Evolutionary conservation across 2,797 vertebrate species (phyloP).

Genomic region (Leptoclinus maculatus): DNA sequence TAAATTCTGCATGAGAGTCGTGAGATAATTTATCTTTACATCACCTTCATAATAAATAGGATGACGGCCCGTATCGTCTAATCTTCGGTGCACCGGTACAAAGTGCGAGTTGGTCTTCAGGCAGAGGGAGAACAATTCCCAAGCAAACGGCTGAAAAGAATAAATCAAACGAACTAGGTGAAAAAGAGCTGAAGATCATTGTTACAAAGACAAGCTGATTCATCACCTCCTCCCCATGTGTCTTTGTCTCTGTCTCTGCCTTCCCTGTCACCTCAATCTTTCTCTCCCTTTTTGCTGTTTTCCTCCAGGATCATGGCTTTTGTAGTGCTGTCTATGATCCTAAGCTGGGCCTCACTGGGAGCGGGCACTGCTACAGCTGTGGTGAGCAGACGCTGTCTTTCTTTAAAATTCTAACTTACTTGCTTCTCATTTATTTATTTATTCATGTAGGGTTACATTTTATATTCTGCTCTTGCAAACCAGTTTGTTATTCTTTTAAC

Average conservation of each 20-base stretch:
- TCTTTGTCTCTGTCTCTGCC: conserved; percentile 34
- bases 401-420: not conserved
- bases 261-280: conserved; percentile 4
- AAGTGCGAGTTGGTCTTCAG: conserved; percentile 25
- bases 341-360: conserved; percentile 93
- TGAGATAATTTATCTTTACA: conserved; percentile 39
- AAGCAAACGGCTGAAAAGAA: conserved; percentile 36
- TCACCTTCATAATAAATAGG: conserved; percentile 24
- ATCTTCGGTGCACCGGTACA: conserved; percentile 21
- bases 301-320: conserved; percentile 88
- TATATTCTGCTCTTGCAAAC: not conserved
- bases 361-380: conserved; percentile 85
- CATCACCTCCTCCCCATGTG: conserved; percentile 39
- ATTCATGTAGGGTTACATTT: not conserved
- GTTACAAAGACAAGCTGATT: conserved; percentile 45
- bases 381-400: conserved; percentile 83
- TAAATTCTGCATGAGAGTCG: conserved; percentile 33
- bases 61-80: conserved; percentile 23
- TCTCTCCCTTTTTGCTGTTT: conserved; percentile 34
- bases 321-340: conserved; percentile 85
- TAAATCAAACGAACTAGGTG: conserved; percentile 50
- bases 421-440: conserved; percentile 3
- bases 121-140: conserved; percentile 31
- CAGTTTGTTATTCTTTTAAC: not conserved
- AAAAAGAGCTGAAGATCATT: conserved; percentile 35